Conservation (phyloP, 2,113 vertebrate genomes). For the Nematolebias whitei region DNA sequence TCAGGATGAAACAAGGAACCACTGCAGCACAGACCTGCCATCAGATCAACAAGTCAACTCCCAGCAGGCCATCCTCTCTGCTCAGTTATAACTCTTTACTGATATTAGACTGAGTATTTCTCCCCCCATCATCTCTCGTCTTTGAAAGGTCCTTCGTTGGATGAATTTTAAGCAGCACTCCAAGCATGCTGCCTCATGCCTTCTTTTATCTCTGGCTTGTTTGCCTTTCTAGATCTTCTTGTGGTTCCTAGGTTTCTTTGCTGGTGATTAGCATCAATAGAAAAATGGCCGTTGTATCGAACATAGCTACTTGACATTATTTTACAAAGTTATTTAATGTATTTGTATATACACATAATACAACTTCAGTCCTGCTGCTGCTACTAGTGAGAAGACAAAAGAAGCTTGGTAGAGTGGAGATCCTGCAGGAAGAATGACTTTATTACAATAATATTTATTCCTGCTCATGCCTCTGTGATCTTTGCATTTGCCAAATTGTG, state of each 20-base stretch:
- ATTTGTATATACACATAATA: constrained; percentile 69
- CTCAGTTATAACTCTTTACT: constrained; percentile 18
- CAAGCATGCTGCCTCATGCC: constrained; percentile 64
- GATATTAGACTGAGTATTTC: constrained; percentile 20
- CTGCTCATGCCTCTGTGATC: constrained; percentile 41
- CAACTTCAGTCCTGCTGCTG: constrained; percentile 69
- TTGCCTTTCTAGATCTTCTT: constrained; percentile 72
- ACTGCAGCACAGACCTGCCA: constrained; percentile 46
- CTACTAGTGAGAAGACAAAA: constrained; percentile 68
- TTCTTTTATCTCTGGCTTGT: constrained; percentile 53
- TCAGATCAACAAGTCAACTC: constrained; percentile 45
- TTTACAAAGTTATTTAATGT: constrained; percentile 75
- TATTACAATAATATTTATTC: constrained; percentile 41
- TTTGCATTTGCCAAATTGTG: constrained; percentile 72
- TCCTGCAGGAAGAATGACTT: constrained; percentile 49
- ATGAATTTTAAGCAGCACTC: constrained; percentile 58
- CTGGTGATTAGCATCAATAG: constrained; percentile 75
- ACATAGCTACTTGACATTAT: constrained; percentile 76
- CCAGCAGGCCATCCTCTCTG: constrained; percentile 35
- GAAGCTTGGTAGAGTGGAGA: constrained; percentile 57
- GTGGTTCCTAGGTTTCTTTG: constrained; percentile 76
- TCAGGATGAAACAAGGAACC: constrained; percentile 57
- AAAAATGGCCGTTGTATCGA: constrained; percentile 77
- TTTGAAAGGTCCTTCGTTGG: constrained; percentile 44
- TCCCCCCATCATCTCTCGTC: constrained; percentile 14